A percentile compares a stretch with the other conserved stretches of the same genome.
phyloP scores from a whole-genome alignment of 2,797 vertebrate species.

The Eulemur coronatus region DNA sequence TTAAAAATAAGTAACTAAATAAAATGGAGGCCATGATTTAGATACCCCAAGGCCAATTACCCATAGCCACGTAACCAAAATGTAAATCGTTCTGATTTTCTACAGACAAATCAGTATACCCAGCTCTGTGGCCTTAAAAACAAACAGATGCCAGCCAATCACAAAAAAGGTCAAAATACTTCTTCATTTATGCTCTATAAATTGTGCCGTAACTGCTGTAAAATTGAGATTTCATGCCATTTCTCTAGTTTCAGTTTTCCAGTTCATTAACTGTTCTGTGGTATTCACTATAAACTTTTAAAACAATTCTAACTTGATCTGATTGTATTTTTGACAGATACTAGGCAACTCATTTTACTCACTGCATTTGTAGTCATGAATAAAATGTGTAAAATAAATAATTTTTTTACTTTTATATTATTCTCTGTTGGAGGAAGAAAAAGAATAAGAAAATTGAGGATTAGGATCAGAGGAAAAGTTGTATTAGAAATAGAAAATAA shows the following conservation, averaged over 20 bases:
- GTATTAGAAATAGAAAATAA: not conserved
- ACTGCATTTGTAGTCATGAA: not conserved
- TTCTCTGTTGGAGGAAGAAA: not conserved
- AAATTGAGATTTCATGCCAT: not conserved
- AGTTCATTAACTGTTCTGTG: not conserved
- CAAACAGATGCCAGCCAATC: not conserved
- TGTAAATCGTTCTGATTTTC: not conserved
- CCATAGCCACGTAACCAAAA: not conserved
- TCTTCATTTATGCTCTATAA: not conserved
- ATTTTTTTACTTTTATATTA: not conserved
- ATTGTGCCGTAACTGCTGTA: not conserved
- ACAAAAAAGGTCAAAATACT: not conserved
- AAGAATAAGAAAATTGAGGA: not conserved
- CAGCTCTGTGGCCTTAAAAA: not conserved
- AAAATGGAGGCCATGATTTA: not conserved
- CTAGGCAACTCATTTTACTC: not conserved
- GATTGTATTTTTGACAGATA: not conserved
- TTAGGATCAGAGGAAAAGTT: not conserved
- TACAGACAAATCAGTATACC: not conserved
- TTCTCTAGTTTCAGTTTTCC: not conserved
- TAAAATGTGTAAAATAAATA: not conserved
- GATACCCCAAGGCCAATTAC: not conserved
- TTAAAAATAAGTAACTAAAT: not conserved
- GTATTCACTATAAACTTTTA: not conserved
- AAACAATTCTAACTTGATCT: not conserved